These are phyloP conservation scores for Cotesia chilonis DNA, from an alignment of 1,140 invertebrate genomes.

Conservation along the genomic window DNA sequence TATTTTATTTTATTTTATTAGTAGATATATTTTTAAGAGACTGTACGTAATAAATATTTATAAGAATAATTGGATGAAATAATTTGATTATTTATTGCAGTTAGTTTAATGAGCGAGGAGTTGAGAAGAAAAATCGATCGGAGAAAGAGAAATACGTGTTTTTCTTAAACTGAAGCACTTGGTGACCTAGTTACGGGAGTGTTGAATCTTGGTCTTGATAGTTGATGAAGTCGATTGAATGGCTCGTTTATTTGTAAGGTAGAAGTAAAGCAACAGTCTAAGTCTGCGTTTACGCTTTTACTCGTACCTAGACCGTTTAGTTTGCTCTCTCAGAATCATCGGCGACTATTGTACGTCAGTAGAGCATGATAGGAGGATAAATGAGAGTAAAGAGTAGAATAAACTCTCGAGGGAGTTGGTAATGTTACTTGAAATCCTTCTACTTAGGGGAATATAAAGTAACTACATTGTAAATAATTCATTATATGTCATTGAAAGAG, in stretches of 20 bases:
- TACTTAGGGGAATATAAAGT: background rate
- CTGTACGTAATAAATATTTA: background rate
- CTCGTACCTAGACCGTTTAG: too few relatives aligned
- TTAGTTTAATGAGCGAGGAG: background rate
- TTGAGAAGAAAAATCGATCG: background rate
- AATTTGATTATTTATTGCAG: too few relatives aligned
- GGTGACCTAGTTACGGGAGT: conserved; percentile 23
- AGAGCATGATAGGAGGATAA: too few relatives aligned
- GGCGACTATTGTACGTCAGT: too few relatives aligned
- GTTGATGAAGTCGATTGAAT: conserved; percentile 8
- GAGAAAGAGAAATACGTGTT: too few relatives aligned
- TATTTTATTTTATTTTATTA: conserved; percentile 4
- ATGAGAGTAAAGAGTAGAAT: too few relatives aligned
- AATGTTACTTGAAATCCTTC: background rate
- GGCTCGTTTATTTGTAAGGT: too few relatives aligned
- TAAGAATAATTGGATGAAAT: background rate
- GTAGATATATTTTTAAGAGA: background rate
- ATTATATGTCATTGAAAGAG: background rate
- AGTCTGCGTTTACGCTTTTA: too few relatives aligned
- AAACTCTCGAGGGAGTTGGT: background rate
- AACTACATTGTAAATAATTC: conserved; percentile 8
- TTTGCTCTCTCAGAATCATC: too few relatives aligned
- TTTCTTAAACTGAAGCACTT: conserved; percentile 13
- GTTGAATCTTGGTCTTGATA: background rate
- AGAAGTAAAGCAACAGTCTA: too few relatives aligned